Percentiles rank a stretch among this genome's conserved stretches.
These are phyloP conservation scores for Brachyhypopomus occidentalis DNA, from an alignment of 2,113 vertebrate species.

Conservation along the genomic window DNA sequence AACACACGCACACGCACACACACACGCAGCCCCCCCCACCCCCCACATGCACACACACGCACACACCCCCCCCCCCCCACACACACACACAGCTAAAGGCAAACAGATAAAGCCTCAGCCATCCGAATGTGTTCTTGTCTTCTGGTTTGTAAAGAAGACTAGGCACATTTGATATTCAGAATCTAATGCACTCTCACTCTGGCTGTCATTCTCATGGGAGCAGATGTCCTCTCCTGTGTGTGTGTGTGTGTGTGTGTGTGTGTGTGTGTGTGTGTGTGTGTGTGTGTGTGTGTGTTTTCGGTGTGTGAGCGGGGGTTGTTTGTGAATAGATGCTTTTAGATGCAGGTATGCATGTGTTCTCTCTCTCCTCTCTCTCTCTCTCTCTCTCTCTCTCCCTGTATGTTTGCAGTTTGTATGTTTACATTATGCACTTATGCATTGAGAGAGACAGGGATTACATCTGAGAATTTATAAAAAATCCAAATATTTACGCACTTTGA, in stretches of 20 bases:
- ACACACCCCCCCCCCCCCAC: conserved; percentile 34
- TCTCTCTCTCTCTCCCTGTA: conserved; percentile 27
- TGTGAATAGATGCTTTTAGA: neutral
- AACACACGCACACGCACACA: no score
- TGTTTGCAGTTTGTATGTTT: conserved; percentile 7
- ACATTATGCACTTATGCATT: neutral
- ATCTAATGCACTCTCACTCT: conserved; percentile 64
- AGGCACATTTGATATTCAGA: conserved; percentile 61
- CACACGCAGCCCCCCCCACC: no score
- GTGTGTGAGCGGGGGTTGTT: conserved; percentile 3
- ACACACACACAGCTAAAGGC: conserved; percentile 37
- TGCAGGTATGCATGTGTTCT: neutral
- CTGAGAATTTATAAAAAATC: no score
- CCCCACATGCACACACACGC: conserved; percentile 25
- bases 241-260: conserved; percentile 26
- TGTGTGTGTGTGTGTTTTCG: conserved; percentile 47
- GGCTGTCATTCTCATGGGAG: conserved; percentile 67
- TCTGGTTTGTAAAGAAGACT: conserved; percentile 32
- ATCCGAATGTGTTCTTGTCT: conserved; percentile 33
- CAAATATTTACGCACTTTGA: no score
- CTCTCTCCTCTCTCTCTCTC: conserved; percentile 7
- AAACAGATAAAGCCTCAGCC: conserved; percentile 35
- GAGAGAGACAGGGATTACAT: neutral
- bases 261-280: conserved; percentile 33
- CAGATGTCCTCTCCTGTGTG: conserved; percentile 34